Percentiles rank a stretch among this genome's conserved stretches.
These are phyloP conservation scores for Pituophis catenifer DNA, from an alignment of 2,113 vertebrate genomes.

Conservation along the genomic window DNA sequence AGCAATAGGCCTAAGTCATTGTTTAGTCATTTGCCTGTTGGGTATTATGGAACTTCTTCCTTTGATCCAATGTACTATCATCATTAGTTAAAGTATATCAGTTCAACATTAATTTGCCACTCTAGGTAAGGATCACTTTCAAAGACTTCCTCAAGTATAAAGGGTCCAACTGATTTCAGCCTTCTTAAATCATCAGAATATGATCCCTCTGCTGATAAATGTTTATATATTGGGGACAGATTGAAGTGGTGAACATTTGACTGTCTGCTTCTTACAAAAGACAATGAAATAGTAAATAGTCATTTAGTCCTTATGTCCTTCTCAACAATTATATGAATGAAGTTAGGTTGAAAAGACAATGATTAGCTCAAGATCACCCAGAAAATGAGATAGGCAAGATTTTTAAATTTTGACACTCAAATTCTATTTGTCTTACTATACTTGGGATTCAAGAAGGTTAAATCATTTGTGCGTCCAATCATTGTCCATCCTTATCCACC, in stretches of 20 bases:
- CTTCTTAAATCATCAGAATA: background rate
- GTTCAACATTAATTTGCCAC: background rate
- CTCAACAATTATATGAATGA: background rate
- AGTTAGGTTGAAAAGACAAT: background rate
- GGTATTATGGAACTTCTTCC: background rate
- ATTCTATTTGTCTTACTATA: background rate
- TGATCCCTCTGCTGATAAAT: background rate
- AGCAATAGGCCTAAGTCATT: background rate
- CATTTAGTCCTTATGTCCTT: background rate
- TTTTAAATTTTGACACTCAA: background rate
- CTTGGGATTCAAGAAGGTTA: background rate
- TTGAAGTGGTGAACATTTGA: background rate
- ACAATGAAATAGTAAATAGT: background rate
- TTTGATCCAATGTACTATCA: background rate
- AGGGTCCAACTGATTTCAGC: background rate
- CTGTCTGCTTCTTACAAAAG: background rate
- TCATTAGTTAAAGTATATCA: background rate
- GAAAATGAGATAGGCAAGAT: background rate
- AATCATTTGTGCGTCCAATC: background rate
- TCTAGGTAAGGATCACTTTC: background rate
- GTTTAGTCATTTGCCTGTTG: slow-evolving; percentile 2
- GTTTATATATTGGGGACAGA: background rate
- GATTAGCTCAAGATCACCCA: background rate
- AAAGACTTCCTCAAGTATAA: background rate
- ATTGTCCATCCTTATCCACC: background rate